Evolutionary conservation across 2,113 vertebrate genomes (phyloP), one percentile per base, ranked within the genome.

Genomic region (Spilogale gracilis): DNA sequence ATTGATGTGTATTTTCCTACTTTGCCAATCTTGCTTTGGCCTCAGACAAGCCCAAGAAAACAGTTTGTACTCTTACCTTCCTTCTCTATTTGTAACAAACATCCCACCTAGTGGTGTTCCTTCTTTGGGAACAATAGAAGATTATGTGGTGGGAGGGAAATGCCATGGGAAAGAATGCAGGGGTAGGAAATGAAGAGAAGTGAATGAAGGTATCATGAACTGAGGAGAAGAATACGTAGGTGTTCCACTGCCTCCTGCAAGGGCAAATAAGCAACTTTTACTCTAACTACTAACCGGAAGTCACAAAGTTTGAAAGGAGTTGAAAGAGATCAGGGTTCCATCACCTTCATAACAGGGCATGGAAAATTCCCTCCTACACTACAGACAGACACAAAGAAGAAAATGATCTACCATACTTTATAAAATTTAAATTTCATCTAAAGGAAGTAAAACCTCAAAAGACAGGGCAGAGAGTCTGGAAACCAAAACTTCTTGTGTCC

Each of bases 341-440:
- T 3, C 58, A 78, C 21, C 38, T 83, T 74, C 18, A 16, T 30
- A 30, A 67, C 14, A 13, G 12, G 38, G 11, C 25, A 13, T 91
- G 56, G 76, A 90, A 67, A 89, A 25, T 76, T 58, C 58, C 23
- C 32, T 88, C 56, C 58, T 12, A 71, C 10, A 73, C 32, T 32
- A 78, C 92, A 86, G 30, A 60, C 58, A 61, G 13, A 81, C 12
- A 5, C 17, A n/a, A 85, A 32, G 63, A 94, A 92, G 65, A 65
- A 74, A 63, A 76, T 1, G 16, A n/a, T 32, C 85, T 63, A 20
- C 10, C 30, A 50, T 1, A 43, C 52, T 94, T 61, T 4, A 76
- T 21, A 91, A 95, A 90, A 91, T 54, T 71, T 87, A 79, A 89
- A 54, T 67, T 84, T 32, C 56, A 17, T 32, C 82, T 63, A n/a